phyloP scores from a whole-genome alignment of 2,113 vertebrate genomes.

The Gila orcuttii region DNA sequence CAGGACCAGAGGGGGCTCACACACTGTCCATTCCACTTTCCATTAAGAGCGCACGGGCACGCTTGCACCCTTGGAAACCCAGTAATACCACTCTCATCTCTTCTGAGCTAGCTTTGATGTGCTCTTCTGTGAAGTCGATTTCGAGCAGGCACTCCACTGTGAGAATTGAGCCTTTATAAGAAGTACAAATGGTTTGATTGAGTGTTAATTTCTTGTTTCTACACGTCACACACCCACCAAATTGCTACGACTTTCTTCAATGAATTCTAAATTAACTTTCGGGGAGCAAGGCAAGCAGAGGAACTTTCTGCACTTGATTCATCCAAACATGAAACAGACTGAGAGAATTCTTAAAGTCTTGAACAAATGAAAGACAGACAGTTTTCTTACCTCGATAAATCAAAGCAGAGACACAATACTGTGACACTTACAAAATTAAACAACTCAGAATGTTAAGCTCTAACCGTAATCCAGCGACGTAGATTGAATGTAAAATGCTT shows the following conservation, averaged over 20 bases:
- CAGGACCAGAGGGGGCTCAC: constrained; percentile 41
- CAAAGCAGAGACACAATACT: constrained; percentile 24
- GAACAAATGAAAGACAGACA: background rate
- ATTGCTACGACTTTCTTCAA: background rate
- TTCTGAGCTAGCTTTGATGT: constrained; percentile 15
- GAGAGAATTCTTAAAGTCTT: background rate
- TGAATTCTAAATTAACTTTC: background rate
- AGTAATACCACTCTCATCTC: background rate
- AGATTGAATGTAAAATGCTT: constrained; percentile 7
- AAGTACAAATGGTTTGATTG: constrained; percentile 18
- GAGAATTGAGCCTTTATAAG: background rate
- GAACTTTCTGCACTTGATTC: background rate
- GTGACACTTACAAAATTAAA: constrained; percentile 17
- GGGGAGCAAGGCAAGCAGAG: background rate
- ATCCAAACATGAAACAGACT: background rate
- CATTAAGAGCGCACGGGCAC: constrained; percentile 39
- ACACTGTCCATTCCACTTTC: constrained; percentile 44
- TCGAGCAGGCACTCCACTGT: background rate
- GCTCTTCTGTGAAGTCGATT: constrained; percentile 10
- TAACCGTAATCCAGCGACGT: background rate
- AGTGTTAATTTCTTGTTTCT: background rate
- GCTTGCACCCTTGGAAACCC: constrained; percentile 1
- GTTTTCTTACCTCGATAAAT: background rate
- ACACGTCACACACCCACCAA: background rate
- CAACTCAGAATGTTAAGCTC: background rate